These are phyloP conservation scores for Ailuropoda melanoleuca DNA, from an alignment of 2,113 vertebrate genomes.

Conservation along the genomic window DNA sequence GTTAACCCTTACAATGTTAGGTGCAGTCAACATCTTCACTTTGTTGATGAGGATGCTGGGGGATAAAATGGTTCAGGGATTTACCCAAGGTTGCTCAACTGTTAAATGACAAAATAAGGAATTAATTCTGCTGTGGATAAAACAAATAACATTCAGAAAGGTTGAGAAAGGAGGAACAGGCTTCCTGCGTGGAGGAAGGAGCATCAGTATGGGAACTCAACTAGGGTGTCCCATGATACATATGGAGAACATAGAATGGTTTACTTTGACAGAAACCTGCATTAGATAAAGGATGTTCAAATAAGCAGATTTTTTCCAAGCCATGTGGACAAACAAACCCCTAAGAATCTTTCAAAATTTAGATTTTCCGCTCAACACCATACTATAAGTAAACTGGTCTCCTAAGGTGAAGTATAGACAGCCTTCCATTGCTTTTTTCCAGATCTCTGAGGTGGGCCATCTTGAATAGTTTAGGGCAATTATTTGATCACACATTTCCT, in stretches of 20 bases:
- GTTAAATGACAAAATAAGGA: background rate
- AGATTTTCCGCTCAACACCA: background rate
- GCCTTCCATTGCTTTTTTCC: background rate
- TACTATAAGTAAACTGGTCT: no score
- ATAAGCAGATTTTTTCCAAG: background rate
- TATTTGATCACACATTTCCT: conserved; percentile 70
- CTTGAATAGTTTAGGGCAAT: conserved; percentile 67
- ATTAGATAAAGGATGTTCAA: background rate
- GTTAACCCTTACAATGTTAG: background rate
- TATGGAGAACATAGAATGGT: background rate
- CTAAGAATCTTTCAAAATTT: background rate
- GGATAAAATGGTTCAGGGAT: background rate
- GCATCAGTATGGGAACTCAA: background rate
- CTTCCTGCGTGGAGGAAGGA: background rate
- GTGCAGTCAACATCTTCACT: background rate
- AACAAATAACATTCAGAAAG: background rate
- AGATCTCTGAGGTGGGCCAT: conserved; percentile 48
- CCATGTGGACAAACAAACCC: background rate
- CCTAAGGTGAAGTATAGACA: background rate
- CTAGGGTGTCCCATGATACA: background rate
- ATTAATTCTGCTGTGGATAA: background rate
- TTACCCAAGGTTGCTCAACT: background rate
- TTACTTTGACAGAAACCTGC: background rate
- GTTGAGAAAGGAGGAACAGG: background rate
- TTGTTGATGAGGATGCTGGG: background rate